Conservation (phyloP, 2,888 invertebrate genomes). For the Drosophila longiperda region DNA sequence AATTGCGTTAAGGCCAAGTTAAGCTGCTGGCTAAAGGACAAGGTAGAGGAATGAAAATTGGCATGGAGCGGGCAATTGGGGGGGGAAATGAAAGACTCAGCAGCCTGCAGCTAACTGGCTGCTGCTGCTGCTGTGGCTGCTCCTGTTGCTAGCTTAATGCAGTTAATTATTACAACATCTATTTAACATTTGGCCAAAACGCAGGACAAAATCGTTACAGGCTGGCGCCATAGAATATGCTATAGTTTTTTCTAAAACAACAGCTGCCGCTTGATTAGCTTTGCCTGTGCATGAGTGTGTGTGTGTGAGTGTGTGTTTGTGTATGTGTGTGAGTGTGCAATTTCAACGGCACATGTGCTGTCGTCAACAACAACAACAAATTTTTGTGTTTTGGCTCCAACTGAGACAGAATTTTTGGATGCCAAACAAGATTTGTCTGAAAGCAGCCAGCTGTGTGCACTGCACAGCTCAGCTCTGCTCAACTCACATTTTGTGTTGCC, state of each 20-base stretch:
- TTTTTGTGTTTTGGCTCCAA: conserved; percentile 40
- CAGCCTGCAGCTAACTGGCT: conserved; percentile 27
- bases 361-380: conserved; percentile 36
- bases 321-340: conserved; percentile 31
- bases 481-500: conserved; percentile 41
- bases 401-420: conserved; percentile 27
- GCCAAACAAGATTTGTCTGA: conserved; percentile 40
- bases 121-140: not conserved
- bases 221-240: conserved; percentile 49
- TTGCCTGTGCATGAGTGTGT: conserved; percentile 1
- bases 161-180: conserved; percentile 75
- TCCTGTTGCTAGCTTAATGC: conserved; percentile 53
- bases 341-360: conserved; percentile 65
- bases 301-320: conserved; percentile 5
- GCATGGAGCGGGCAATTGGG: not conserved
- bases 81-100: conserved; percentile 5
- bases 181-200: conserved; percentile 55
- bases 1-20: conserved; percentile 75
- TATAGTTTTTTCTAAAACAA: conserved; percentile 30
- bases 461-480: not conserved
- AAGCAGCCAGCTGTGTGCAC: conserved; percentile 29
- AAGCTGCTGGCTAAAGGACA: conserved; percentile 61
- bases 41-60: not conserved
- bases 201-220: conserved; percentile 20
- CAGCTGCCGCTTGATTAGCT: conserved; percentile 73